Conservation (phyloP, 1,140 invertebrate genomes). For the Ylistrum balloti region DNA sequence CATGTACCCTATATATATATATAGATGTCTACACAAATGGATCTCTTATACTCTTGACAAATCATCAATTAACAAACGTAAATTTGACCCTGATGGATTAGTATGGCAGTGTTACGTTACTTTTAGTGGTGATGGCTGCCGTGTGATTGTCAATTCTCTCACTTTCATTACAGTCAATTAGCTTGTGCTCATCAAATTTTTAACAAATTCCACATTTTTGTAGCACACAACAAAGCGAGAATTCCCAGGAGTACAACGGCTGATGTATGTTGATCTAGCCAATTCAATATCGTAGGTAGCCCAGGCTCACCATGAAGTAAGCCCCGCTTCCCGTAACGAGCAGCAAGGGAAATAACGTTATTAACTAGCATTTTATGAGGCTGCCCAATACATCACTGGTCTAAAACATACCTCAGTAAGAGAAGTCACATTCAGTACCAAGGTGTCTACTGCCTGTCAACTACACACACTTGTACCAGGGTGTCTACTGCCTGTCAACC, state of each 20-base stretch:
- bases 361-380: slow-evolving; percentile 18
- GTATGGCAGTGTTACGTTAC: slow-evolving; percentile 24
- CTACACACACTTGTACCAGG: no score
- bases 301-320: not conserved
- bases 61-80: slow-evolving; percentile 36
- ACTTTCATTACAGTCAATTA: slow-evolving; percentile 44
- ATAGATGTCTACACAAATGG: not conserved
- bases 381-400: not conserved
- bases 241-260: not conserved
- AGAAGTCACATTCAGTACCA: not conserved
- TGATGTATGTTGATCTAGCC: slow-evolving; percentile 14
- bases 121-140: slow-evolving; percentile 16
- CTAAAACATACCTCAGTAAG: not conserved
- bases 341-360: slow-evolving; percentile 20
- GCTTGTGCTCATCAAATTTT: slow-evolving; percentile 47
- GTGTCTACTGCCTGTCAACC: no score
- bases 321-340: slow-evolving; percentile 22
- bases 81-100: slow-evolving; percentile 38
- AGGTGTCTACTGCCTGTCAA: no score
- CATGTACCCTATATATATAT: slow-evolving; percentile 2
- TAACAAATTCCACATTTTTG: slow-evolving; percentile 42
- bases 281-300: slow-evolving; percentile 38
- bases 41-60: slow-evolving; percentile 11
- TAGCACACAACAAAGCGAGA: slow-evolving; percentile 27
- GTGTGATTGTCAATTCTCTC: slow-evolving; percentile 31